Percentiles rank a stretch among this genome's conserved stretches.
Evolutionary conservation across 2,113 vertebrate genomes (phyloP).

Genomic region (Emydocephalus ijimae): DNA sequence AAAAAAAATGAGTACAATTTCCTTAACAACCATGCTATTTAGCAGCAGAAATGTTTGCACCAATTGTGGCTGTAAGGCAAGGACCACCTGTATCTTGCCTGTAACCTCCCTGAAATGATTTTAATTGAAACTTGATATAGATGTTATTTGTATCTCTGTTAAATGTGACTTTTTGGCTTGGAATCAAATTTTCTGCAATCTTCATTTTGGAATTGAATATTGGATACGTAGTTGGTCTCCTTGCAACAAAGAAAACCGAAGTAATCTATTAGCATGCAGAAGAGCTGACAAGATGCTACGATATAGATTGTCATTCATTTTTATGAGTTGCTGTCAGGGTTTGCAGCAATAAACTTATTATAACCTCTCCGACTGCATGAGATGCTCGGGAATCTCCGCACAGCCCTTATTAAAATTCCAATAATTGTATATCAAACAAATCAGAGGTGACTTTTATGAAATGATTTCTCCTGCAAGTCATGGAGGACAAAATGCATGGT

Average conservation of each 20-base stretch:
- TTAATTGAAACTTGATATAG: slow-evolving; percentile 78
- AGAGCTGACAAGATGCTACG: slow-evolving; percentile 72
- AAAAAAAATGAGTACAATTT: background rate
- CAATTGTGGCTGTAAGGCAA: background rate
- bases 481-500: slow-evolving; percentile 38
- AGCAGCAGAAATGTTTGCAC: background rate
- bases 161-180: slow-evolving; percentile 67
- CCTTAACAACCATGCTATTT: fast-evolving
- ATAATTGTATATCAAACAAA: slow-evolving; percentile 77
- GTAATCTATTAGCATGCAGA: slow-evolving; percentile 78
- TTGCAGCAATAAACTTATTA: slow-evolving; percentile 74
- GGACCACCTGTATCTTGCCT: slow-evolving; percentile 33
- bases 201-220: slow-evolving; percentile 72
- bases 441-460: slow-evolving; percentile 67
- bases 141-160: slow-evolving; percentile 65
- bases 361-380: slow-evolving; percentile 67
- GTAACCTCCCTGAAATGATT: slow-evolving; percentile 61
- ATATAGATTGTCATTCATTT: slow-evolving; percentile 81
- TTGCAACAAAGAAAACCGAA: slow-evolving; percentile 78
- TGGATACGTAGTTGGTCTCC: slow-evolving; percentile 70
- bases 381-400: slow-evolving; percentile 59
- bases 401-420: slow-evolving; percentile 75
- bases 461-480: slow-evolving; percentile 58
- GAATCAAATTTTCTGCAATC: slow-evolving; percentile 73
- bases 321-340: slow-evolving; percentile 78